Conservation (phyloP, 2,888 invertebrate genomes). For the Halocaridina rubra region DNA sequence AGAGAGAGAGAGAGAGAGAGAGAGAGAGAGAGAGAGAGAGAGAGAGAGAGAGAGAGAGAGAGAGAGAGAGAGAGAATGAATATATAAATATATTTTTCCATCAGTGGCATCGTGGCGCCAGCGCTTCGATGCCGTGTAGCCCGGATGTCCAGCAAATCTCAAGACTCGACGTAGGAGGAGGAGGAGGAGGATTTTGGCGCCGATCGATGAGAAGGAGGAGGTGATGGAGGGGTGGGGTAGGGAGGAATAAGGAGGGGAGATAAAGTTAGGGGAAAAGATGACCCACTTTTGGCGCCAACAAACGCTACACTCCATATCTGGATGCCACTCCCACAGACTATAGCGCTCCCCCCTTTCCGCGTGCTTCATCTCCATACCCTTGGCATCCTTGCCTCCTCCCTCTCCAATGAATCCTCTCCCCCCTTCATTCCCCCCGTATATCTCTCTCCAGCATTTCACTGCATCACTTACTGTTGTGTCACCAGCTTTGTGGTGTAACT, state of each 20-base stretch:
- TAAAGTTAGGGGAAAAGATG: background rate
- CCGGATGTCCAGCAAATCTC: background rate
- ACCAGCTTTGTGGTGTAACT: background rate
- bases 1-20: background rate
- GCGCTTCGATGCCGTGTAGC: background rate
- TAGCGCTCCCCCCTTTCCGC: background rate
- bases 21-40: too few relatives aligned
- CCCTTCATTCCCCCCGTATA: too few relatives aligned
- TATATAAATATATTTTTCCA: too few relatives aligned
- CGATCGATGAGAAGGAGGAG: background rate
- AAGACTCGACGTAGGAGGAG: background rate
- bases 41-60: background rate
- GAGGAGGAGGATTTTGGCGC: background rate
- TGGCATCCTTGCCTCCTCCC: background rate
- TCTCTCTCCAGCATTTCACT: background rate
- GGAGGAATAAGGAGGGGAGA: too few relatives aligned
- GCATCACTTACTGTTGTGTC: background rate
- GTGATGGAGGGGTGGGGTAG: background rate
- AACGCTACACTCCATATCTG: background rate
- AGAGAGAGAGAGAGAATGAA: background rate
- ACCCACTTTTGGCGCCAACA: background rate
- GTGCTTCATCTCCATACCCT: background rate
- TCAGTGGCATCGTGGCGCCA: background rate
- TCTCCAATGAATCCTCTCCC: background rate
- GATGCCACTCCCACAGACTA: too few relatives aligned